Base-by-base conservation (phyloP, 2,888 invertebrate species). In the Lasioglossum figueresi region DNA sequence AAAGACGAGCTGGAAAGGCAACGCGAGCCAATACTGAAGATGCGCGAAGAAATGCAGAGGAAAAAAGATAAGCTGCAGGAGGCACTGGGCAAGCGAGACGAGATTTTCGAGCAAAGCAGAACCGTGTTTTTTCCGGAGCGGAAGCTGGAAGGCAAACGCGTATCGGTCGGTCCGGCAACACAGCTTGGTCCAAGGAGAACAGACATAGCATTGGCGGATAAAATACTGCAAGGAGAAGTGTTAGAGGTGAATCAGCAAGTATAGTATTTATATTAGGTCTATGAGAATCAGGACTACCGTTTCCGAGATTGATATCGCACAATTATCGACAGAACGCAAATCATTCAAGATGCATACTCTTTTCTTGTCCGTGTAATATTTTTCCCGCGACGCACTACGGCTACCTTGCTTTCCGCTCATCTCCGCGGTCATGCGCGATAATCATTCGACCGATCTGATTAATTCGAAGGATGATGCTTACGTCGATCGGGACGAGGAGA, bases 21-120 rank as follows among this genome's bases (percentile, higher is more conserved):
- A 70, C 96, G 96, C 87, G 96, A 96, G 90, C 97, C 97, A 1
- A 92, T 97, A 74, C 94, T 96, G 87, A 96, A 96, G 91, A 93
- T 97, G 78, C 96, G 96, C 91, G 95, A 95, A 45, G 97, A 96
- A 87, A 95, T 96, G 10, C 94, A 95, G 82, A 95, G 95, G 83
- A 97, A 96, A 91, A 96, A 96, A 91, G 94, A 95, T 88, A 96
- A 96, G 92, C 96, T 96, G 94, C 94, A 95, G 37, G 95, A 96
- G 76, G 96, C 96, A 45, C 95, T 97, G 94, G 96, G 96, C 91
- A 95, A 96, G 87, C 96, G 96, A 84, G 96, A 96, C 86, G 95
- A 95, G 8, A 96, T 97, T 88, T 97, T 97, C 90, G 96, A 96
- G 88, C 96, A 97, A 63, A 96, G 96, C 0, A 96, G 97, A 0